Evolutionary conservation across 2,888 invertebrate species (phyloP), one percentile per base, ranked within the genome.

Genomic region (Epistrophe eligans): DNA sequence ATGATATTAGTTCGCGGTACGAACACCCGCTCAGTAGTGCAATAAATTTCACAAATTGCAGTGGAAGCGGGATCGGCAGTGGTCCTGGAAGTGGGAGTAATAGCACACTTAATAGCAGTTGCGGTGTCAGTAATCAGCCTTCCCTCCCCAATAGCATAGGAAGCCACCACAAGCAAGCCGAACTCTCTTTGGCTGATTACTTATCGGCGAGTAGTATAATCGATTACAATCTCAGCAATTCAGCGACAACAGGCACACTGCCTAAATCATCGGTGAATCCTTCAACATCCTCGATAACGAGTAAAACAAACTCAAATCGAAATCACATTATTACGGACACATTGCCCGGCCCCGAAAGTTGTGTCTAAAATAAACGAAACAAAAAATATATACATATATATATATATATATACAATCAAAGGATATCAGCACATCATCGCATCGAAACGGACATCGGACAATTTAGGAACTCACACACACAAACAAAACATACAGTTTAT

Each of bases 341-440:
- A 89, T 95, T 97, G 92, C 97, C 97, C 40, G 97, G 97, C 84
- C 97, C 97, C 55, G 97, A 97, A 93, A 97, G 97, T 94, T 97
- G 97, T 94, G 97, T 97, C 92, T 97, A 95, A 95, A 50, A 67
- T 9, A 66, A 24, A 32, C 38, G 38, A 40, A 60, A 19, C 17
- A 38, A 19, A 52, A 24, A 24, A 24, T n/a, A n/a, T n/a, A 24
- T 24, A 24, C 3, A 2, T 24, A 24, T 52, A 70, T 52, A 52
- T 19, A 4, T 38, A 67, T 28, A 17, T 70, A 70, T 13, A 4
- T 70, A 70, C 70, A 70, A 70, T 70, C 70, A 55, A 57, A 43
- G 35, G 45, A 85, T 72, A 71, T 64, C 71, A 82, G 72, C 58
- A 87, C 79, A 79, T 72, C 58, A 87, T 76, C 87, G 83, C 87